Percentiles rank a stretch among this genome's conserved stretches.
Evolutionary conservation across 2,113 vertebrate species (phyloP).

Genomic region (Forbesichthys agassizii): DNA sequence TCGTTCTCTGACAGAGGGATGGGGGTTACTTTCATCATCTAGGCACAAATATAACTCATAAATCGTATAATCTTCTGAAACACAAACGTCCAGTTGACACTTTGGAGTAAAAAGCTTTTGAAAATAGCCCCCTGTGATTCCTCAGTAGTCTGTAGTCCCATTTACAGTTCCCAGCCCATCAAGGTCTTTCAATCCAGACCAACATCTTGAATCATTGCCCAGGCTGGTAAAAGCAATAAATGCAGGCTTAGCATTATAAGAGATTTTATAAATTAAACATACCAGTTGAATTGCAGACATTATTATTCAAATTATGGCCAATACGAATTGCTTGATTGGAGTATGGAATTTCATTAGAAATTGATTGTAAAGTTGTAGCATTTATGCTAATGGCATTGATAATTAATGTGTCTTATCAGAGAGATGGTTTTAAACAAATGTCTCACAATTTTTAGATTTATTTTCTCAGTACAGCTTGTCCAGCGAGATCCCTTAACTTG

Average conservation of each 20-base stretch:
- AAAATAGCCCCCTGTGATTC: conserved; percentile 78
- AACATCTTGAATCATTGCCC: neutral
- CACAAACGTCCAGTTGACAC: conserved; percentile 59
- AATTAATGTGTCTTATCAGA: neutral
- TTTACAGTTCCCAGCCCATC: conserved; percentile 17
- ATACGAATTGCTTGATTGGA: neutral
- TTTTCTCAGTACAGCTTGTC: conserved; percentile 21
- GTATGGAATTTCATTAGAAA: neutral
- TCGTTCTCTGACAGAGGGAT: conserved; percentile 49
- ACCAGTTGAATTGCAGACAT: neutral
- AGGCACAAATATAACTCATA: conserved; percentile 27
- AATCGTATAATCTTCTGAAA: conserved; percentile 11
- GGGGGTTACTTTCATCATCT: conserved; percentile 80
- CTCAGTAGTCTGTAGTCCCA: conserved; percentile 40
- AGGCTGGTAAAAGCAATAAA: neutral
- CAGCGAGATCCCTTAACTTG: neutral
- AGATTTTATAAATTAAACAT: neutral
- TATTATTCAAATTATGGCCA: neutral
- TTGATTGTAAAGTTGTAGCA: neutral
- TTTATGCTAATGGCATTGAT: neutral
- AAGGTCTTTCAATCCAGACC: neutral
- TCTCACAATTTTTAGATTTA: neutral
- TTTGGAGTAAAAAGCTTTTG: conserved; percentile 81
- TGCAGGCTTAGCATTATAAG: conserved; percentile 35
- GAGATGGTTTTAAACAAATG: conserved; percentile 1